Percentiles rank a stretch among this genome's conserved stretches.
These are phyloP conservation scores for Meriones unguiculatus DNA, from an alignment of 2,113 vertebrate genomes.

Conservation along the genomic window DNA sequence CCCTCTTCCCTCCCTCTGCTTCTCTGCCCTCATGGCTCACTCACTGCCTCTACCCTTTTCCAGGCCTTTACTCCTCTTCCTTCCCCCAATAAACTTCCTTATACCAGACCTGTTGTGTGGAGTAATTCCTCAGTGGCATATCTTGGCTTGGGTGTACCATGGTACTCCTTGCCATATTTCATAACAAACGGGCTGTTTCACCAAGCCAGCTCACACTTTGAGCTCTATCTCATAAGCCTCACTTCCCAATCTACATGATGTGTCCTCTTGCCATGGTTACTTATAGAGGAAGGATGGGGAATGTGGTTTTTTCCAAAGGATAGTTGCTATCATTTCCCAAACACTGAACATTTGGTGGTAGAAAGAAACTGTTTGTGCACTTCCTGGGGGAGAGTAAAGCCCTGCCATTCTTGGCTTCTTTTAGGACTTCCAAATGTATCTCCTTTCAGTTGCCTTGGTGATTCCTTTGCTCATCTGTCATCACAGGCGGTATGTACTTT, in stretches of 20 bases:
- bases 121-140: too few relatives aligned
- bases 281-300: neutral
- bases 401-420: conserved; percentile 67
- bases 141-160: too few relatives aligned
- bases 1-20: too few relatives aligned
- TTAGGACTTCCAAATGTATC: conserved; percentile 54
- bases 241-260: neutral
- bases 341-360: conserved; percentile 60
- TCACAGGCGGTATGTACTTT: conserved; percentile 51
- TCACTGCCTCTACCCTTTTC: too few relatives aligned
- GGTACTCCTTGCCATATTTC: too few relatives aligned
- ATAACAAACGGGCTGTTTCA: neutral
- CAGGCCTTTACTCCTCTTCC: too few relatives aligned
- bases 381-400: conserved; percentile 48
- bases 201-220: neutral
- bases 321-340: conserved; percentile 17
- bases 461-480: conserved; percentile 70
- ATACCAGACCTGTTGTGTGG: too few relatives aligned
- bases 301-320: neutral
- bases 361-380: conserved; percentile 48
- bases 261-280: neutral
- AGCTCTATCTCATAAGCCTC: neutral
- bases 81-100: too few relatives aligned
- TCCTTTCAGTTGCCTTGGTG: conserved; percentile 60
- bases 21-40: too few relatives aligned